phyloP scores from a whole-genome alignment of 2,797 vertebrate genomes.

The Danio kyathit region DNA sequence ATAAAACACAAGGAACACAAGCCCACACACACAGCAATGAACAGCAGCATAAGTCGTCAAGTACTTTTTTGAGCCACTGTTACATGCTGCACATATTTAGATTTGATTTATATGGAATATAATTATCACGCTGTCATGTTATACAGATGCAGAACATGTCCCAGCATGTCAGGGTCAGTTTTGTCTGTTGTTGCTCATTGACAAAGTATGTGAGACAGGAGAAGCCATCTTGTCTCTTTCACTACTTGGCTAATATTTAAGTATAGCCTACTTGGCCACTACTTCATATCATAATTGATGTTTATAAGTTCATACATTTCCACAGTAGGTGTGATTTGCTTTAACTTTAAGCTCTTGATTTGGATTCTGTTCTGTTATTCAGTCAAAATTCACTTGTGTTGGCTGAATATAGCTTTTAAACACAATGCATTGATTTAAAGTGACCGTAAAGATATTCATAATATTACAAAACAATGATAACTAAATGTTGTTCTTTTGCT shows the following conservation, averaged over 20 bases:
- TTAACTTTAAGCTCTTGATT: neutral
- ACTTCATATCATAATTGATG: constrained; percentile 15
- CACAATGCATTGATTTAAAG: too few species aligned
- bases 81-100: neutral
- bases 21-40: too few species aligned
- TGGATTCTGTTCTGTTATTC: neutral
- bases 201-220: neutral
- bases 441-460: too few species aligned
- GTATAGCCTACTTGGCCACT: neutral
- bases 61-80: neutral
- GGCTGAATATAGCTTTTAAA: neutral
- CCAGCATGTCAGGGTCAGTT: constrained; percentile 8
- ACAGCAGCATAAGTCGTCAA: neutral
- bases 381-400: neutral
- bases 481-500: too few species aligned
- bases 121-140: constrained; percentile 21
- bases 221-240: constrained; percentile 6
- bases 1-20: too few species aligned
- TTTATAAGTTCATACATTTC: neutral
- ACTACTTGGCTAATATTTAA: constrained; percentile 17
- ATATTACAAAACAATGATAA: too few species aligned
- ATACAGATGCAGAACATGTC: constrained; percentile 32
- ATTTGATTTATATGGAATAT: constrained; percentile 15
- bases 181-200: constrained; percentile 1
- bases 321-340: constrained; percentile 4